Percentiles rank a stretch among this genome's conserved stretches.
phyloP scores from a whole-genome alignment of 2,888 invertebrate species.

The Drosophila austrosaltans region DNA sequence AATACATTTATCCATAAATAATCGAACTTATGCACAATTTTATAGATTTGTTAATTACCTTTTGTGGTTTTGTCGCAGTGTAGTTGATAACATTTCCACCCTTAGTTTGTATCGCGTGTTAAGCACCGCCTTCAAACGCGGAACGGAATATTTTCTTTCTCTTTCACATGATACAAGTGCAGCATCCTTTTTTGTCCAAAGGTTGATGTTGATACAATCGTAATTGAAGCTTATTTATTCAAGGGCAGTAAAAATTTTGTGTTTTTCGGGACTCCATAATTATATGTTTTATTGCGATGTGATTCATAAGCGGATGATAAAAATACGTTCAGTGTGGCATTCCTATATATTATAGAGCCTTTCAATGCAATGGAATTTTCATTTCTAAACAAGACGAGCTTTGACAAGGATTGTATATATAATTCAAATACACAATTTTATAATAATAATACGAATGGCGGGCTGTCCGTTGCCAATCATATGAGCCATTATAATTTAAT shows the following conservation, averaged over 20 bases:
- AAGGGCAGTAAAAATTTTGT: conserved; percentile 66
- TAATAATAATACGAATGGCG: conserved; percentile 51
- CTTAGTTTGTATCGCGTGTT: conserved; percentile 46
- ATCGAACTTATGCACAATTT: neutral
- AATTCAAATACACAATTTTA: conserved; percentile 61
- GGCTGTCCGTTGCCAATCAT: conserved; percentile 65
- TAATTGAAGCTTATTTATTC: conserved; percentile 74
- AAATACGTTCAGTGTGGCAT: conserved; percentile 45
- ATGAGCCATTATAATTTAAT: conserved; percentile 69
- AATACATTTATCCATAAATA: neutral
- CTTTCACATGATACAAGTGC: conserved; percentile 54
- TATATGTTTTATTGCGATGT: conserved; percentile 58
- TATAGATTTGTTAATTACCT: neutral
- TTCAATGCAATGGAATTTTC: conserved; percentile 79
- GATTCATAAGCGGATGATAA: conserved; percentile 44
- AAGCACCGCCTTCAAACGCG: conserved; percentile 65
- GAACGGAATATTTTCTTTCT: conserved; percentile 57
- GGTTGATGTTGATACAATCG: conserved; percentile 62
- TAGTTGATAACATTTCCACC: conserved; percentile 61
- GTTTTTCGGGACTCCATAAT: conserved; percentile 50
- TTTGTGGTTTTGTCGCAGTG: conserved; percentile 34
- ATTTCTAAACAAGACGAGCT: conserved; percentile 78
- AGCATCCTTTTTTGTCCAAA: conserved; percentile 64
- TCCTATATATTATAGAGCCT: conserved; percentile 18
- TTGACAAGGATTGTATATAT: conserved; percentile 79